A percentile compares a stretch with the other conserved stretches of the same genome.
Evolutionary conservation across 2,113 vertebrate species (phyloP).

Genomic region (Okapia johnstoni): DNA sequence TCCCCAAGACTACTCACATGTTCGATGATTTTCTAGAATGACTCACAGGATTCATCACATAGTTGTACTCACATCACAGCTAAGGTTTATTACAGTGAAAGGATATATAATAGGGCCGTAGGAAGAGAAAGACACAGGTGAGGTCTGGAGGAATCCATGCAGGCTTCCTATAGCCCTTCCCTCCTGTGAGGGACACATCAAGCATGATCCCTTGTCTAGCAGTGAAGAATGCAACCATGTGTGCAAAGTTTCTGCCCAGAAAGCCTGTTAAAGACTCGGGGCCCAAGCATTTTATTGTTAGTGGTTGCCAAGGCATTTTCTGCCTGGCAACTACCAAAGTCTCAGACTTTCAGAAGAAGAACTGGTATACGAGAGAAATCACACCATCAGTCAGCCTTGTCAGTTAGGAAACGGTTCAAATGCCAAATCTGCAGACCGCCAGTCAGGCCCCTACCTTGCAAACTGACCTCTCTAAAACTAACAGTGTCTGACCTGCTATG

Average conservation of each 20-base stretch:
- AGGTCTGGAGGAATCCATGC: neutral
- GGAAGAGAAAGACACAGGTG: neutral
- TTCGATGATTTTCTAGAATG: neutral
- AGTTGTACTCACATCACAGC: neutral
- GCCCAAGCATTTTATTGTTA: neutral
- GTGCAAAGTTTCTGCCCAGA: neutral
- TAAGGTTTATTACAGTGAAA: neutral
- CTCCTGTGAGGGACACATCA: neutral
- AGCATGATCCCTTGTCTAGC: neutral
- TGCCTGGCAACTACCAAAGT: neutral
- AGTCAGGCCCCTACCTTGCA: neutral
- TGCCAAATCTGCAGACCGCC: neutral
- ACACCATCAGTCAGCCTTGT: neutral
- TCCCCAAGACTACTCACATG: neutral
- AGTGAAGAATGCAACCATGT: neutral
- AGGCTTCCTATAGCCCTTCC: neutral
- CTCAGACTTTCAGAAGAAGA: neutral
- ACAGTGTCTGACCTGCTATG: neutral
- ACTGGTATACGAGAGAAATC: neutral
- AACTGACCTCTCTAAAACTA: neutral
- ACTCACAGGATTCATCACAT: neutral
- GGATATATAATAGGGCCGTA: too few species aligned
- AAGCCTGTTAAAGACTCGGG: neutral
- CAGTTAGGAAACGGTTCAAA: neutral
- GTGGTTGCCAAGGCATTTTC: neutral